Evolutionary conservation across 2,888 invertebrate genomes (phyloP), one percentile per base, ranked within the genome.

Genomic region (Idaea aversata): DNA sequence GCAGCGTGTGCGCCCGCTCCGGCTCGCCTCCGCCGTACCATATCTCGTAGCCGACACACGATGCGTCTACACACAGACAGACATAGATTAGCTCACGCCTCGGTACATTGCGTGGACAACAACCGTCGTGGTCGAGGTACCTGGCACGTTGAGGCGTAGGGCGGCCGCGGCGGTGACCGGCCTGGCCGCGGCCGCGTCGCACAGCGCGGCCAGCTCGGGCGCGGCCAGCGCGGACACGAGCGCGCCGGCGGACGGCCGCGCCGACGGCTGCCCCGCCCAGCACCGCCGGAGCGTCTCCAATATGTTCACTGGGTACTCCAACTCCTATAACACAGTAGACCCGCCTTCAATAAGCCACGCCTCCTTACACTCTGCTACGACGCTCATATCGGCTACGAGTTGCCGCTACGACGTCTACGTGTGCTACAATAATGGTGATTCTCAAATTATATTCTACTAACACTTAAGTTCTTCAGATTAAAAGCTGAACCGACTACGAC

Each of bases 261-360:
- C 96, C 80, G 88, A 95, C 0, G 97, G 96, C 72, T 96, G 94
- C 65, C 98, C 98, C 15, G 97, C 95, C 99, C 99, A 99, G 86
- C 99, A 99, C 7, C 98, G 94, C 0, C 98, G 97, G 98, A 99
- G 99, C 63, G 98, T 93, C 87, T 99, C 99, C 65, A 99, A 91
- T 82, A 98, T 95, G 84, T 97, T 97, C 80, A 96, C 96, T 0
- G 98, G 97, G 90, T 97, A 97, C 63, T 96, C 94, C 4, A 97
- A 95, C 84, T 97, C 97, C 95, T 95, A 81, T 5, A 5, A 13
- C 60, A 63, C 10, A 36, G 36, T 0, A 0, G 13, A 13, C 6
- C 15, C 6, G 58, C 3, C 4, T 36, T 36, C 36, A 4, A 25
- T 16, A 34, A 5, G 7, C 62, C n/a, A 36, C 7, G 15, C 15